phyloP scores from a whole-genome alignment of 2,888 invertebrate genomes.

The Cheilosia scutellata region DNA sequence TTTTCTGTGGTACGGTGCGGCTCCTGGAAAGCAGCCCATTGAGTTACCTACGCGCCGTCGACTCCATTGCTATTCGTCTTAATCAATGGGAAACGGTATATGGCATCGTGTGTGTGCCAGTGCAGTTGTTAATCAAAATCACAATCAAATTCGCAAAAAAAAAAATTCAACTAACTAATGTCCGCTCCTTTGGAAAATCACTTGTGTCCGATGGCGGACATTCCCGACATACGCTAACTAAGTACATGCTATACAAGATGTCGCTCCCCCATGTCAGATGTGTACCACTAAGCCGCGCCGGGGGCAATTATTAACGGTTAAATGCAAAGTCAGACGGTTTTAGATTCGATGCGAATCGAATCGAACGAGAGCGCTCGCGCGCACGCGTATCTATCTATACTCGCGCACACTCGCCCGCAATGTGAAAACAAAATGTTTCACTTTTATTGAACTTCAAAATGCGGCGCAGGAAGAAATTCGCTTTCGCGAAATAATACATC shows the following conservation, averaged over 20 bases:
- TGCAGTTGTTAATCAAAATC: slow-evolving; percentile 66
- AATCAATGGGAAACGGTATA: slow-evolving; percentile 51
- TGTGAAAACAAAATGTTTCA: slow-evolving; percentile 53
- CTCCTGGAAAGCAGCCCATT: slow-evolving; percentile 43
- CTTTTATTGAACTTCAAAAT: slow-evolving; percentile 75
- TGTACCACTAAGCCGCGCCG: slow-evolving; percentile 19
- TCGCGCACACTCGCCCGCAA: slow-evolving; percentile 2
- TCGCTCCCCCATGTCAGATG: slow-evolving; percentile 58
- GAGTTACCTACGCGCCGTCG: slow-evolving; percentile 24
- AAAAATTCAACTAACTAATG: slow-evolving; percentile 48
- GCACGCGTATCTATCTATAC: background rate
- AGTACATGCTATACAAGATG: slow-evolving; percentile 32
- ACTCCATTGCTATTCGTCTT: slow-evolving; percentile 42
- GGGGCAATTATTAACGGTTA: slow-evolving; percentile 73
- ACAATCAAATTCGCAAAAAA: slow-evolving; percentile 53
- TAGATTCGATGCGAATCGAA: slow-evolving; percentile 27
- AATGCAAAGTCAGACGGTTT: slow-evolving; percentile 66
- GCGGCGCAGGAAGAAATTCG: slow-evolving; percentile 61
- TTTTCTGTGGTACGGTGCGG: slow-evolving; percentile 3
- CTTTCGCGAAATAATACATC: slow-evolving; percentile 59
- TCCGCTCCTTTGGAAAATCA: slow-evolving; percentile 38
- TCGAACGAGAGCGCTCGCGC: slow-evolving; percentile 19
- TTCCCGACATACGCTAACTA: slow-evolving; percentile 57
- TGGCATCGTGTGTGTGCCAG: background rate
- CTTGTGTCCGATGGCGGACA: slow-evolving; percentile 63